These are phyloP conservation scores for Erynnis tages DNA, from an alignment of 2,888 invertebrate genomes.

Conservation along the genomic window DNA sequence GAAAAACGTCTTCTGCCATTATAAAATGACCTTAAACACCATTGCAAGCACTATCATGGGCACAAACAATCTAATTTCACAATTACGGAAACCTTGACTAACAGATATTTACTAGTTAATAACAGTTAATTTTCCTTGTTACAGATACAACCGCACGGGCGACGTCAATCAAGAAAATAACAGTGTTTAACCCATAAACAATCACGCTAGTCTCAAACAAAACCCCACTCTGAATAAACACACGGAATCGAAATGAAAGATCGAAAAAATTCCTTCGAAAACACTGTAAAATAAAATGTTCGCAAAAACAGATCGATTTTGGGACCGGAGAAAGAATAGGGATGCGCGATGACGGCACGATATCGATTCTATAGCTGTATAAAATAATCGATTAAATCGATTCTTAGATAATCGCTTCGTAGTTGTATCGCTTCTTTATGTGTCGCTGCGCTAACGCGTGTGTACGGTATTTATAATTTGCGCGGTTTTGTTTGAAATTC, in stretches of 20 bases:
- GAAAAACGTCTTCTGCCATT: too few relatives aligned
- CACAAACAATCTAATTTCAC: not conserved
- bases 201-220: constrained; percentile 39
- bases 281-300: constrained; percentile 52
- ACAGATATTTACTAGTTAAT: not conserved
- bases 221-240: not conserved
- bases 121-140: constrained; percentile 49
- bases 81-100: not conserved
- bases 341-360: constrained; percentile 61
- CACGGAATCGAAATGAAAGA: constrained; percentile 38
- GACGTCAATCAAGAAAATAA: constrained; percentile 48
- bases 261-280: constrained; percentile 11
- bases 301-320: constrained; percentile 63
- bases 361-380: constrained; percentile 54
- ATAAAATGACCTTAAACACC: too few relatives aligned
- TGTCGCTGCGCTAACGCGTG: constrained; percentile 50
- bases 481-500: constrained; percentile 40
- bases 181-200: constrained; percentile 36
- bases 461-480: constrained; percentile 54
- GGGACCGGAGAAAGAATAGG: constrained; percentile 67
- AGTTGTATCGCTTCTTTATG: constrained; percentile 65
- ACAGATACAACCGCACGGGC: constrained; percentile 46
- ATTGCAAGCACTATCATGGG: too few relatives aligned
- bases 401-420: constrained; percentile 39
- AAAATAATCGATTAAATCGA: constrained; percentile 50